Evolutionary conservation across 2,888 invertebrate genomes (phyloP).

Genomic region (Leptopterna dolabrata): DNA sequence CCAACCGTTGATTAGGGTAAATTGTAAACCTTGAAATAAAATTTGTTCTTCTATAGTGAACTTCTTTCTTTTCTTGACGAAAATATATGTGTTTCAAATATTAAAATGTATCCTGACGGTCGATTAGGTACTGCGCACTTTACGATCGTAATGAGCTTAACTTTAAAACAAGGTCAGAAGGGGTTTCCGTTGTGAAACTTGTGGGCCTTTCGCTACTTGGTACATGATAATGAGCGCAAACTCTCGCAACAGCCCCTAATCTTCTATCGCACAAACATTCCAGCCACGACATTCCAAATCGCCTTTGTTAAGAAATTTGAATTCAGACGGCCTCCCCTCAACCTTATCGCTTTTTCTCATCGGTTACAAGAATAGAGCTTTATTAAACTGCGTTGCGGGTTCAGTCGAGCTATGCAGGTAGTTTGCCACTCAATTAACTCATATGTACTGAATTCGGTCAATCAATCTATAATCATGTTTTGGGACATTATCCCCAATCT

Average conservation of each 20-base stretch:
- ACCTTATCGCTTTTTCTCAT: neutral
- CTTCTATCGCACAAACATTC: neutral
- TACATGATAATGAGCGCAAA: slow-evolving; percentile 40
- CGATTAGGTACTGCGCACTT: neutral
- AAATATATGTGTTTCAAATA: no score
- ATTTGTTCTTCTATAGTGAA: no score
- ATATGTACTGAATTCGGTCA: no score
- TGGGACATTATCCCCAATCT: no score
- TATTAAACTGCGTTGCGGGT: neutral
- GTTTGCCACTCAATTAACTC: no score
- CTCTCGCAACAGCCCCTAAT: slow-evolving; percentile 5
- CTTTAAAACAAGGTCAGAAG: slow-evolving; percentile 24
- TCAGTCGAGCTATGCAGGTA: neutral
- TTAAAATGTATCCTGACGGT: no score
- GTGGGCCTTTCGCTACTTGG: slow-evolving; percentile 31
- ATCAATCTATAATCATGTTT: no score
- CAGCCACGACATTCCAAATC: slow-evolving; percentile 7
- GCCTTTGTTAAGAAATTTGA: neutral
- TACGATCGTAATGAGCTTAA: neutral
- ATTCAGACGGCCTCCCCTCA: neutral
- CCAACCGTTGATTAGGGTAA: no score
- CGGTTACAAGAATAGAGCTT: neutral
- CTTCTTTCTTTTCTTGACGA: no score
- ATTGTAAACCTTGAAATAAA: no score
- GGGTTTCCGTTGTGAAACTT: slow-evolving; percentile 32